These are phyloP conservation scores for Mixornis gularis DNA, from an alignment of 2,113 vertebrate species.

Conservation along the genomic window DNA sequence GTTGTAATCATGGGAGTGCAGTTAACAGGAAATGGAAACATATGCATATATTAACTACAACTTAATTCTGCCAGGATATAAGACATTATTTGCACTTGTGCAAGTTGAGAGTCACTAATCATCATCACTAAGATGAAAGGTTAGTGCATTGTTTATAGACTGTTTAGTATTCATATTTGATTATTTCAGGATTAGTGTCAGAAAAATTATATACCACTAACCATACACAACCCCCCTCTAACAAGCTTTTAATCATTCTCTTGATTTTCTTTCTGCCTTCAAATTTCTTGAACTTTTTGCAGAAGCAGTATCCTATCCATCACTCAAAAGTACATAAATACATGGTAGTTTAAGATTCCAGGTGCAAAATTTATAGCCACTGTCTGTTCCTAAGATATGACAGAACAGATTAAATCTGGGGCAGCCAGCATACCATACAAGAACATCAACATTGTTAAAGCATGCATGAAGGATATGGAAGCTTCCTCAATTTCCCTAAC, in stretches of 20 bases:
- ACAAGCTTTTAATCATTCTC: background rate
- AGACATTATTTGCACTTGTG: background rate
- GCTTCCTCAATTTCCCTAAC: background rate
- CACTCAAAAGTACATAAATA: background rate
- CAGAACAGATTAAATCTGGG: background rate
- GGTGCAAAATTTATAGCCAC: background rate
- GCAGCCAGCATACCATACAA: background rate
- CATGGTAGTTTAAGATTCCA: background rate
- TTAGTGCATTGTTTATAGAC: background rate
- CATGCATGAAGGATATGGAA: background rate
- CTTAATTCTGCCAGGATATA: background rate
- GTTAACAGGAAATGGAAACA: background rate
- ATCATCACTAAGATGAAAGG: background rate
- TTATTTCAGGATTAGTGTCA: background rate
- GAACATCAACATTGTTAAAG: background rate
- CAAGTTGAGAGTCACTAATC: background rate
- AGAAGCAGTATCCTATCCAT: background rate
- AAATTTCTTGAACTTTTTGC: background rate
- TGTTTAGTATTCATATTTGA: background rate
- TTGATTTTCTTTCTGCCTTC: background rate
- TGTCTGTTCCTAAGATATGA: background rate
- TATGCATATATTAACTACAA: background rate
- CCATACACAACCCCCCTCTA: accelerated
- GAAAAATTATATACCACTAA: background rate
- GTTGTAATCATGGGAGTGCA: background rate